A percentile compares a stretch with the other conserved stretches of the same genome.
phyloP scores from a whole-genome alignment of 2,797 vertebrate genomes.

The Gouania willdenowi region DNA sequence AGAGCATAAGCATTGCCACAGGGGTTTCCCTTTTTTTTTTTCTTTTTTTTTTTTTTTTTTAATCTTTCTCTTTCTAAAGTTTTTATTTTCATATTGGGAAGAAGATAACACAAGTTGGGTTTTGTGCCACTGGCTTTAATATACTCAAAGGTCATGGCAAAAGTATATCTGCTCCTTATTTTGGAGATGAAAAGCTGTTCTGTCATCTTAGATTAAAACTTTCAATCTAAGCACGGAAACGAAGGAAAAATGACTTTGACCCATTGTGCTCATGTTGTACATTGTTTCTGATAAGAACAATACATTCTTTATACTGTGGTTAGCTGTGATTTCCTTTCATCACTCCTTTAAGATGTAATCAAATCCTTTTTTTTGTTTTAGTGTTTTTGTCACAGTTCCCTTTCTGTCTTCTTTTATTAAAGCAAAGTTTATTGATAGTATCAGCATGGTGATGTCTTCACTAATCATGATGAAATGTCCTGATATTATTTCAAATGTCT shows the following conservation, averaged over 20 bases:
- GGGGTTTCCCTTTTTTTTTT: slow-evolving; percentile 30
- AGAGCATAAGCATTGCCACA: slow-evolving; percentile 51
- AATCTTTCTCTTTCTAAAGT: no score
- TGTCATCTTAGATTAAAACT: slow-evolving; percentile 33
- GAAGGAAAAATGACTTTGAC: slow-evolving; percentile 6
- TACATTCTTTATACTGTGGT: neutral
- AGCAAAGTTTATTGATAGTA: neutral
- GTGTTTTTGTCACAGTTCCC: neutral
- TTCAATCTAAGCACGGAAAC: slow-evolving; percentile 17
- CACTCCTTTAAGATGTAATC: slow-evolving; percentile 30
- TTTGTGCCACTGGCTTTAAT: slow-evolving; percentile 47
- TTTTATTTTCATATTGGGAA: slow-evolving; percentile 31
- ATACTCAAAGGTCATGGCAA: slow-evolving; percentile 41
- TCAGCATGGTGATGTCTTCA: slow-evolving; percentile 11
- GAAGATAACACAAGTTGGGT: slow-evolving; percentile 33
- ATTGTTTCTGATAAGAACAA: slow-evolving; percentile 44
- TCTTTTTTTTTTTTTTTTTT: slow-evolving; percentile 6
- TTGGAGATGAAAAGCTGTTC: slow-evolving; percentile 39
- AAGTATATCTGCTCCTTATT: slow-evolving; percentile 37
- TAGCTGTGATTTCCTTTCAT: slow-evolving; percentile 22
- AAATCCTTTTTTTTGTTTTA: slow-evolving; percentile 10
- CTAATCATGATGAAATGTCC: slow-evolving; percentile 22
- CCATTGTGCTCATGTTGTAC: slow-evolving; percentile 20
- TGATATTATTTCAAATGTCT: no score
- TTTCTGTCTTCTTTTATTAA: slow-evolving; percentile 3